These are phyloP conservation scores for Panzeria rudis DNA, from an alignment of 2,888 invertebrate species.

Conservation along the genomic window DNA sequence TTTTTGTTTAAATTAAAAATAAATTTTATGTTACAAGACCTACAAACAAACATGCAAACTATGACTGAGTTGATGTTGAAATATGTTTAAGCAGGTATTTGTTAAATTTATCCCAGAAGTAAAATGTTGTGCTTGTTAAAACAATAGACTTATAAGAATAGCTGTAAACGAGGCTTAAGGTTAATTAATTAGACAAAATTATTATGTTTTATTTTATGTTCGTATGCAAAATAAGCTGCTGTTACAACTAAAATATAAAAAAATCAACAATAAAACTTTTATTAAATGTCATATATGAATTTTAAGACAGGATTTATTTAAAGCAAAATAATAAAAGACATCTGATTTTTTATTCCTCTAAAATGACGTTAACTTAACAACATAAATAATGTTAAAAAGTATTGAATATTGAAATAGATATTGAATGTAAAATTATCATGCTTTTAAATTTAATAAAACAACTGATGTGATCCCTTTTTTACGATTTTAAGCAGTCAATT, in stretches of 20 bases:
- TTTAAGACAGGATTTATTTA: background rate
- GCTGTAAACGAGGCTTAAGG: constrained; percentile 12
- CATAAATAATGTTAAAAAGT: too few relatives aligned
- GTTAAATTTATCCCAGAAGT: background rate
- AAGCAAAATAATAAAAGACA: background rate
- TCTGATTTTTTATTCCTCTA: too few relatives aligned
- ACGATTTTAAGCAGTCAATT: too few relatives aligned
- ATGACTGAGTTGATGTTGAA: background rate
- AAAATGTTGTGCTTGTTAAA: background rate
- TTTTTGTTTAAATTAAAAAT: background rate
- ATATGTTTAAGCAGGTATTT: constrained; percentile 15
- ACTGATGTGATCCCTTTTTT: too few relatives aligned
- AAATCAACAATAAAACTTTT: background rate
- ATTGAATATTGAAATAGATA: too few relatives aligned
- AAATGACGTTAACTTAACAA: too few relatives aligned
- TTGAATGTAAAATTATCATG: too few relatives aligned
- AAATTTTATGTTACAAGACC: background rate
- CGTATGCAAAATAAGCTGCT: background rate
- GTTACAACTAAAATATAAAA: background rate
- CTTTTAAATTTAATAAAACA: too few relatives aligned
- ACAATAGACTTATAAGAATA: background rate
- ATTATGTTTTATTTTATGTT: background rate
- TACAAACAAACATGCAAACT: background rate
- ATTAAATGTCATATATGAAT: background rate
- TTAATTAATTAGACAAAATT: background rate